Percentiles rank a stretch among this genome's conserved stretches.
Evolutionary conservation across 1,140 invertebrate genomes (phyloP).

Genomic region (Teleogryllus occipitalis): DNA sequence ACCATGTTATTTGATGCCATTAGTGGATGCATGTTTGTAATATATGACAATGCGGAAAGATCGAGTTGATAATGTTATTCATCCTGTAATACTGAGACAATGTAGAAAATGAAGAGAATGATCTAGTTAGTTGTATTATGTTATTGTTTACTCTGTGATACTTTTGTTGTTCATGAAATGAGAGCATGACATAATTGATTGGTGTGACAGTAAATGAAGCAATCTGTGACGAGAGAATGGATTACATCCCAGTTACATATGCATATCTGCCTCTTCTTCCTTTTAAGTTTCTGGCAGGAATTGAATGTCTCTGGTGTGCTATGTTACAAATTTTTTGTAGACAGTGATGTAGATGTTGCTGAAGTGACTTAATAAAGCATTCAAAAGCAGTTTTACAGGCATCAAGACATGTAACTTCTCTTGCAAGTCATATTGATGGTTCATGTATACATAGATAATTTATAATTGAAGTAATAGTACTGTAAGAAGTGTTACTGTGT

Average conservation of each 20-base stretch:
- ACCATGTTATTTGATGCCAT: background rate
- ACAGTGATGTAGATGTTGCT: too few relatives aligned
- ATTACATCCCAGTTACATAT: background rate
- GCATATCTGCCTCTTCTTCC: background rate
- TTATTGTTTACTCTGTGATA: constrained; percentile 5
- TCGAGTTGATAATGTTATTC: background rate
- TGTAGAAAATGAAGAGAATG: background rate
- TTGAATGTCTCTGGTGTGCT: too few relatives aligned
- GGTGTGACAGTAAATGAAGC: background rate
- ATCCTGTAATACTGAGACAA: background rate
- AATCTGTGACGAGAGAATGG: background rate
- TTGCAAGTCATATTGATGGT: too few relatives aligned
- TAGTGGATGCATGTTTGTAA: background rate
- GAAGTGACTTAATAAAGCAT: too few relatives aligned
- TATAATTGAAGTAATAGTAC: too few relatives aligned
- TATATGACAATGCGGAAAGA: background rate
- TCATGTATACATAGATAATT: too few relatives aligned
- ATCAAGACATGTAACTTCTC: too few relatives aligned
- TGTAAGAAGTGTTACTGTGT: too few relatives aligned
- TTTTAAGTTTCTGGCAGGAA: too few relatives aligned
- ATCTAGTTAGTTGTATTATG: background rate
- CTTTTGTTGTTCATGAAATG: background rate
- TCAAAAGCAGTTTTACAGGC: too few relatives aligned
- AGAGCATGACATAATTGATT: background rate
- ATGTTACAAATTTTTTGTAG: too few relatives aligned